A percentile compares a stretch with the other conserved stretches of the same genome.
phyloP scores from a whole-genome alignment of 2,113 vertebrate genomes.

The Thunnus maccoyii region DNA sequence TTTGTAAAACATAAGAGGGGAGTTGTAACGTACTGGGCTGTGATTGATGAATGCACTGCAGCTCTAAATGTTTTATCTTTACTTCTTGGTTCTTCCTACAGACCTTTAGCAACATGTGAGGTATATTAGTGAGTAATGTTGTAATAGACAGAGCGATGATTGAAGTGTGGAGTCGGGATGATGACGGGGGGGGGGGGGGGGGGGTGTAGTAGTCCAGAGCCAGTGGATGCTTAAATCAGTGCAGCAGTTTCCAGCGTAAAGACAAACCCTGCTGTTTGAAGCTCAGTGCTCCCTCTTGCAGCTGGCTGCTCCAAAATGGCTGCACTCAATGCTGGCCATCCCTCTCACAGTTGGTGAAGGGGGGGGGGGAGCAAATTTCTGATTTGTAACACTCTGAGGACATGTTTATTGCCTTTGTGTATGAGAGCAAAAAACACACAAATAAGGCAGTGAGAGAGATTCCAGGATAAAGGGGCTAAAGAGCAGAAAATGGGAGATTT shows the following conservation, averaged over 20 bases:
- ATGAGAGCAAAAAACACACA: slow-evolving; percentile 83
- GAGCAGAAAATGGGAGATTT: slow-evolving; percentile 94
- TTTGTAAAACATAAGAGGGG: no score
- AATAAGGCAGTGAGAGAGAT: slow-evolving; percentile 88
- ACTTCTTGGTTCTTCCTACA: no score
- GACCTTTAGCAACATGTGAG: no score
- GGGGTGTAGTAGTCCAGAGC: slow-evolving; percentile 21
- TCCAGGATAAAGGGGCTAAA: slow-evolving; percentile 86
- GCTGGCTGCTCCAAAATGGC: slow-evolving; percentile 53
- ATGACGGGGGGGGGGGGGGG: neutral
- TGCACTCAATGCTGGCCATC: slow-evolving; percentile 48
- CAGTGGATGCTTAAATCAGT: slow-evolving; percentile 61
- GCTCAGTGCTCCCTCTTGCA: slow-evolving; percentile 23
- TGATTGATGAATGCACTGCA: no score
- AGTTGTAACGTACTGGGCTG: no score
- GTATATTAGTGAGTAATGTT: neutral
- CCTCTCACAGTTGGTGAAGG: slow-evolving; percentile 85
- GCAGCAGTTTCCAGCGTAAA: slow-evolving; percentile 28
- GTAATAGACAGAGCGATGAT: neutral
- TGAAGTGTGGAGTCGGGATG: neutral
- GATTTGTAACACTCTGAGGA: slow-evolving; percentile 75
- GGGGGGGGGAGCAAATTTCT: slow-evolving; percentile 90
- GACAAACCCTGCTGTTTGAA: slow-evolving; percentile 62
- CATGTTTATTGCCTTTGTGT: slow-evolving; percentile 91
- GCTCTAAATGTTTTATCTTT: no score